phyloP scores from a whole-genome alignment of 2,797 vertebrate species.

The Poecile montanus region DNA sequence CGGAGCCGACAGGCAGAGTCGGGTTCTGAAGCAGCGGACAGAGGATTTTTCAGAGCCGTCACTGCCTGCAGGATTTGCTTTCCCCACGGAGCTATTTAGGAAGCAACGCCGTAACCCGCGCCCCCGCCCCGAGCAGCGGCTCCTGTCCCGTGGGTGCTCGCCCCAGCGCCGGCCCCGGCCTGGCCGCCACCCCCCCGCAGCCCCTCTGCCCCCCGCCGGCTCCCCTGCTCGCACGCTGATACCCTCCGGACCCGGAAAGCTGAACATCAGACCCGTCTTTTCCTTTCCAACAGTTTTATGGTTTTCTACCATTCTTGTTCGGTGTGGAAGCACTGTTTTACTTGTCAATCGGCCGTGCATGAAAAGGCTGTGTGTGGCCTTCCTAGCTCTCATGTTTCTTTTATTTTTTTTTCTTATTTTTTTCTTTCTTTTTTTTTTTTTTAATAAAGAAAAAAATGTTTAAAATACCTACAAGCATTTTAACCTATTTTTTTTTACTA shows the following conservation, averaged over 20 bases:
- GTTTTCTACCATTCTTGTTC: background rate
- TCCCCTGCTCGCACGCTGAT: background rate
- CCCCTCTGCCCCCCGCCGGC: too few species aligned
- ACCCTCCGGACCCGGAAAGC: background rate
- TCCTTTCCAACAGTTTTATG: background rate
- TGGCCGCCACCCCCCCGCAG: too few species aligned
- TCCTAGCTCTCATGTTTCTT: background rate
- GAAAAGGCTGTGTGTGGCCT: background rate
- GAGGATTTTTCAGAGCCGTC: background rate
- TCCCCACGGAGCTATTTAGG: background rate
- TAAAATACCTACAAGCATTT: background rate
- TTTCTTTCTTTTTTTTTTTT: background rate
- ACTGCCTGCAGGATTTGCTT: background rate
- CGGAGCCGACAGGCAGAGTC: too few species aligned
- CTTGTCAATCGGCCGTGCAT: background rate
- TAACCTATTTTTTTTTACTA: background rate
- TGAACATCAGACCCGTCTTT: background rate
- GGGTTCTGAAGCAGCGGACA: background rate
- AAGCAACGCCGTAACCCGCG: background rate
- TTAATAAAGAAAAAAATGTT: background rate
- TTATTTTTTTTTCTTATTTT: accelerated
- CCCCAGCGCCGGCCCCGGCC: background rate
- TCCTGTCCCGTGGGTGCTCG: background rate
- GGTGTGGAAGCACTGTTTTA: background rate
- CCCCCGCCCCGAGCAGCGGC: background rate